phyloP scores from a whole-genome alignment of 2,113 vertebrate species.

The Chaetura pelagica region DNA sequence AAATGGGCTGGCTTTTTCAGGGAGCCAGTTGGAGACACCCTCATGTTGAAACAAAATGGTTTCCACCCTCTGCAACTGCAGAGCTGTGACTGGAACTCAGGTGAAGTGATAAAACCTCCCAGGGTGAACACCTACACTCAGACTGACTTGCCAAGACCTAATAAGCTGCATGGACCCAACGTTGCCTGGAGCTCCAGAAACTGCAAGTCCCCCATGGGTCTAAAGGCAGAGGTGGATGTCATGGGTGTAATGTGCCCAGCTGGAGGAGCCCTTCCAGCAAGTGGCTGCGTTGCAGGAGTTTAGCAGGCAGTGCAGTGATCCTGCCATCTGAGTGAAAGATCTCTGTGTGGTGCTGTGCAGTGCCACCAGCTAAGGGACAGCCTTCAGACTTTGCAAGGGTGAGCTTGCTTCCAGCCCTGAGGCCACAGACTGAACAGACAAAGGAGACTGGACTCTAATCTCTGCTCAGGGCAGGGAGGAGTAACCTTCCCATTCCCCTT shows the following conservation, averaged over 20 bases:
- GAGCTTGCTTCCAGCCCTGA: background rate
- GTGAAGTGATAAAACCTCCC: background rate
- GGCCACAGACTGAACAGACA: background rate
- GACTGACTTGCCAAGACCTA: background rate
- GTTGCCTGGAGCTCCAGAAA: background rate
- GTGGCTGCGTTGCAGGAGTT: no score
- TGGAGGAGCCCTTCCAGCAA: background rate
- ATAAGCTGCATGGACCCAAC: background rate
- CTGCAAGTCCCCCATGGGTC: background rate
- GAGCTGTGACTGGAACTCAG: background rate
- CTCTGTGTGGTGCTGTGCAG: accelerated
- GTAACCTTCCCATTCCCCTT: background rate
- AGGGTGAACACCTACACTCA: background rate
- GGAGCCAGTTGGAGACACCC: background rate
- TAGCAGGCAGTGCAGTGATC: background rate
- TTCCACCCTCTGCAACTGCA: background rate
- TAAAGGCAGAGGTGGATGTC: background rate
- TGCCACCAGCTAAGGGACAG: background rate
- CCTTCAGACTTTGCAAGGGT: background rate
- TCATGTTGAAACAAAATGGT: background rate
- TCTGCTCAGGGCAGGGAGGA: background rate
- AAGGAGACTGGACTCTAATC: background rate
- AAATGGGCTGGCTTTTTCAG: background rate
- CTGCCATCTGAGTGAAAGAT: background rate
- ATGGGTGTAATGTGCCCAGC: background rate